Evolutionary conservation across 2,888 invertebrate species (phyloP).

Genomic region (Drepanosiphum platanoidis): DNA sequence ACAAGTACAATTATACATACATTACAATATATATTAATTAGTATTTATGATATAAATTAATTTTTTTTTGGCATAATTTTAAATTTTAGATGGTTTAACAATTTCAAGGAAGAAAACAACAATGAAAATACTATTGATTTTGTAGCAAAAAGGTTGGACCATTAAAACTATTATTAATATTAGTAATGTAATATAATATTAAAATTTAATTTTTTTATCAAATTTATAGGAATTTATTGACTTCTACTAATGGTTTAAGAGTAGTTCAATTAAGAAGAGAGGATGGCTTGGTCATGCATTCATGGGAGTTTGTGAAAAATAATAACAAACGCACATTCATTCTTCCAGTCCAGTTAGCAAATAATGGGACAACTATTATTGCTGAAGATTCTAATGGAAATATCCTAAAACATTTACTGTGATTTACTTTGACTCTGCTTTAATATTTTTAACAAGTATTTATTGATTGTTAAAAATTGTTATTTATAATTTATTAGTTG

Average conservation of each 20-base stretch:
- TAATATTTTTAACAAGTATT: background rate
- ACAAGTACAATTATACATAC: conserved; percentile 72
- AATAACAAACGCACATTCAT: conserved; percentile 65
- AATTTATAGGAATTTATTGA: conserved; percentile 71
- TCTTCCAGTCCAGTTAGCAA: conserved; percentile 64
- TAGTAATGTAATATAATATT: conserved; percentile 63
- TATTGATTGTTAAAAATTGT: background rate
- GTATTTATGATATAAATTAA: background rate
- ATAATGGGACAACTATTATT: conserved; percentile 70
- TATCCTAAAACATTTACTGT: conserved; percentile 70
- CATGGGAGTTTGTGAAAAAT: conserved; percentile 72
- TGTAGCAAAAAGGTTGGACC: conserved; percentile 60
- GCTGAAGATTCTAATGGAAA: conserved; percentile 77
- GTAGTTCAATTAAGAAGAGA: conserved; percentile 76
- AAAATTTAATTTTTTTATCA: conserved; percentile 30
- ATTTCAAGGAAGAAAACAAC: conserved; percentile 37
- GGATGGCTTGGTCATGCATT: conserved; percentile 73
- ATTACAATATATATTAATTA: background rate
- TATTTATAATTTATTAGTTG: background rate
- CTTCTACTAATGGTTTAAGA: conserved; percentile 74
- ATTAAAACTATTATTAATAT: conserved; percentile 15
- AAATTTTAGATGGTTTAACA: conserved; percentile 48
- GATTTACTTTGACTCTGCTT: conserved; percentile 8
- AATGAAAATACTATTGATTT: conserved; percentile 39
- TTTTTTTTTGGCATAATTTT: too few relatives aligned